Conservation (phyloP, 1,140 invertebrate species). For the Drosophila simulans region DNA sequence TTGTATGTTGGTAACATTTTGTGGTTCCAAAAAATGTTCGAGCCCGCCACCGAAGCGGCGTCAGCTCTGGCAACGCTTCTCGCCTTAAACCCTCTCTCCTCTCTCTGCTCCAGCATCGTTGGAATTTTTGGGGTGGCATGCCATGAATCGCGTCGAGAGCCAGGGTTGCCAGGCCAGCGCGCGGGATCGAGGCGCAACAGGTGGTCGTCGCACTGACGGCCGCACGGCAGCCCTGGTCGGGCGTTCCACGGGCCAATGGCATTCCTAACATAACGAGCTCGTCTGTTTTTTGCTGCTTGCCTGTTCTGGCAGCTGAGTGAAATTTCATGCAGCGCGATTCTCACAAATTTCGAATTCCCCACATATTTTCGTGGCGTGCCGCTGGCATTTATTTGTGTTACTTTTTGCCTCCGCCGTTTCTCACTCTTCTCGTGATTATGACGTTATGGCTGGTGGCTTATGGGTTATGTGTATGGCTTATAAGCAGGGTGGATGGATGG, state of each 20-base stretch:
- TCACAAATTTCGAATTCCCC: constrained; percentile 83
- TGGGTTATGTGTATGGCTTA: neutral
- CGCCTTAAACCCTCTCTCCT: constrained; percentile 40
- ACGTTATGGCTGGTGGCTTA: constrained; percentile 5
- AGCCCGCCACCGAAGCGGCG: constrained; percentile 22
- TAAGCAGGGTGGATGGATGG: no score
- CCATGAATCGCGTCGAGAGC: constrained; percentile 22
- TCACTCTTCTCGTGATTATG: constrained; percentile 17
- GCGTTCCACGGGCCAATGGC: constrained; percentile 56
- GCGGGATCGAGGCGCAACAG: constrained; percentile 22
- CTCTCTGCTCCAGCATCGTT: constrained; percentile 16
- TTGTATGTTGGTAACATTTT: constrained; percentile 82
- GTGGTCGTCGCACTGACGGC: constrained; percentile 9
- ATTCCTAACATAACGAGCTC: constrained; percentile 74
- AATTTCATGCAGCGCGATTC: constrained; percentile 83
- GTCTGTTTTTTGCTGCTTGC: constrained; percentile 71
- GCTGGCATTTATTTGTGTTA: constrained; percentile 35
- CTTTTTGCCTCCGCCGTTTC: constrained; percentile 23
- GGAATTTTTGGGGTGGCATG: constrained; percentile 40
- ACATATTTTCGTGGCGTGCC: constrained; percentile 69
- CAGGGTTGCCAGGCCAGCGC: constrained; percentile 39
- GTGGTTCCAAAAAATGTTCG: constrained; percentile 48
- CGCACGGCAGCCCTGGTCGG: constrained; percentile 28
- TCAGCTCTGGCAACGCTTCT: constrained; percentile 68
- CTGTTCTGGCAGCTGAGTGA: constrained; percentile 79